Evolutionary conservation across 2,888 invertebrate genomes (phyloP), one percentile per base, ranked within the genome.

Genomic region (Cryptops parisi): DNA sequence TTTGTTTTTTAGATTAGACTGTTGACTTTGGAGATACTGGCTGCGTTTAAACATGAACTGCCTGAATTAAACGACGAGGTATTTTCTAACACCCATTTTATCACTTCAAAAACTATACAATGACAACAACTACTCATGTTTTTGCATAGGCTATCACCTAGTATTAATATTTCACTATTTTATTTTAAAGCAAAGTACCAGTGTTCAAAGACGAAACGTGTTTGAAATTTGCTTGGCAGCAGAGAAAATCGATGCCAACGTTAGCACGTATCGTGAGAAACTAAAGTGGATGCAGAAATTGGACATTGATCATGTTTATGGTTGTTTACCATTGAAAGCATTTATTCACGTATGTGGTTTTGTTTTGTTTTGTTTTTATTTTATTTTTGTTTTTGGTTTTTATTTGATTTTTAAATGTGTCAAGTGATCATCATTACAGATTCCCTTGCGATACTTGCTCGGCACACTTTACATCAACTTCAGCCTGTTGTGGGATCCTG

Each of bases 401-500:
- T n/a, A n/a, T n/a, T n/a, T n/a, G n/a, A n/a, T n/a, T n/a, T n/a
- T n/a, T n/a, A n/a, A n/a, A n/a, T n/a, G 43, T 19, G 12, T 9
- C 9, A 19, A 54, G n/a, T 9, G 44, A 45, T 15, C 55, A 58
- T 38, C n/a, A n/a, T 60, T 64, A 12, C 59, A 74, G 60, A 77
- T 83, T 62, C 79, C 83, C 0, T 65, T 96, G 21, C 75, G 81
- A 56, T 89, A 84, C 63, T 74, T 93, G 62, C 74, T 93, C 27
- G 90, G 93, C 1, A 76, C 66, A 55, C 71, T 93, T 47, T 86
- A 84, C 67, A 74, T 84, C 21, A 93, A 93, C 67, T 93, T 96
- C 63, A 83, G 85, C 60, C 72, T 89, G 15, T 67, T 96, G 0
- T 94, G 94, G 94, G 82, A 84, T 57, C 88, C 91, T 1, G 74